Base-by-base conservation (phyloP, 2,113 vertebrate species). In the Xenopus borealis region DNA sequence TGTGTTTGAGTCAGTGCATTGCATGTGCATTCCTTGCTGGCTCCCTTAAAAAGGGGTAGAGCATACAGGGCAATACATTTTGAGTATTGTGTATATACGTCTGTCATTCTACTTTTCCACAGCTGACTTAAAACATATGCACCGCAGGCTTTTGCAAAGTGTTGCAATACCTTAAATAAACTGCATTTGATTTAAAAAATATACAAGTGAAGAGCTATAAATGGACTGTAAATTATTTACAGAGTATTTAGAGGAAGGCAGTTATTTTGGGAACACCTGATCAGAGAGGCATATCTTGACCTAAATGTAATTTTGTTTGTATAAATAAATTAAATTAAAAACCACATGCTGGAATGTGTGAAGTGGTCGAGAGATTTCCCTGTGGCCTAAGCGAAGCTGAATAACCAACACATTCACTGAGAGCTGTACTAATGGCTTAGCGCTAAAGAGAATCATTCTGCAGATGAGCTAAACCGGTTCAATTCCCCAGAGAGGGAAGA, bases 331-430 rank as follows among this genome's bases (percentile, higher is more conserved):
- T 55, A 45, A 77, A 57, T 70, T 13, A 46, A 64, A 55, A 61
- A 40, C 47, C 14, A 50, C 58, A 23, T 47, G 45, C 57, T 10
- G 50, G 33, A 57, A 77, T 67, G 66, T 70, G 74, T 53, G 46
- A 77, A 77, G 74, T 69, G 58, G 23, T 20, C 30, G 61, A 70
- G n/a, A 30, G 73, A 27, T 67, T 75, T 62, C 44, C 52, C 18
- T 18, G 11, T 17, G 62, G 45, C 30, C 40, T 64, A 77, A 77
- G 74, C 64, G 61, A 27, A n/a, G 17, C 30, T 27, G 52, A 73
- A 66, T 30, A 66, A 66, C 55, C 27, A 55, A 57, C 19, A 68
- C 50, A 69, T 63, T 63, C 14, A 69, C 16, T 46, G 59, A 18
- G 18, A 44, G 44, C 58, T 52, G 27, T 23, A 47, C 58, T 77